Evolutionary conservation across 2,797 vertebrate species (phyloP).

Genomic region (Gorsachius magnificus): DNA sequence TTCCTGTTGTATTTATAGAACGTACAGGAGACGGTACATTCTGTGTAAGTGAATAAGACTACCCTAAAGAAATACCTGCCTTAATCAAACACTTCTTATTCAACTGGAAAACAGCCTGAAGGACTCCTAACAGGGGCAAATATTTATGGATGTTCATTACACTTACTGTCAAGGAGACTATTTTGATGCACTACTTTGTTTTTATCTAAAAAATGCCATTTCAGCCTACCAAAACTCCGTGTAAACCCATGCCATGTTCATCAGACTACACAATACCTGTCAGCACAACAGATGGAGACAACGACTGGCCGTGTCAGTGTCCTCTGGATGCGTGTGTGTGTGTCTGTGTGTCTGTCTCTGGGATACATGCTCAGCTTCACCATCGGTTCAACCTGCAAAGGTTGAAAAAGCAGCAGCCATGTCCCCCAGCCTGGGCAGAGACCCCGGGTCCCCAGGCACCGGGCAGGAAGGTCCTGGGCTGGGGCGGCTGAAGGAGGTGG

Average conservation of each 20-base stretch:
- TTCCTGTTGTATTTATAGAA: background rate
- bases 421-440: background rate
- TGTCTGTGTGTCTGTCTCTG: background rate
- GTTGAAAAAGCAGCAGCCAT: background rate
- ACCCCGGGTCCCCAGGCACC: background rate
- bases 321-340: rapidly evolving
- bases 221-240: background rate
- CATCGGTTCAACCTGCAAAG: background rate
- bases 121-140: background rate
- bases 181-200: background rate
- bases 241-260: background rate
- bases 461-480: background rate
- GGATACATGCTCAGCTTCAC: background rate
- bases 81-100: background rate
- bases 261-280: background rate
- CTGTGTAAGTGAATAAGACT: background rate
- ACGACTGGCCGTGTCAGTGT: background rate
- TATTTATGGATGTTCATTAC: background rate
- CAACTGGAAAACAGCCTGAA: background rate
- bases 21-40: background rate
- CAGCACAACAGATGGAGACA: background rate
- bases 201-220: background rate
- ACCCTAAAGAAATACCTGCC: background rate
- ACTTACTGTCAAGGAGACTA: background rate
- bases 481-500: background rate